Evolutionary conservation across 2,113 vertebrate species (phyloP), one percentile per base, ranked within the genome.

Genomic region (Cynopterus brachyotis): DNA sequence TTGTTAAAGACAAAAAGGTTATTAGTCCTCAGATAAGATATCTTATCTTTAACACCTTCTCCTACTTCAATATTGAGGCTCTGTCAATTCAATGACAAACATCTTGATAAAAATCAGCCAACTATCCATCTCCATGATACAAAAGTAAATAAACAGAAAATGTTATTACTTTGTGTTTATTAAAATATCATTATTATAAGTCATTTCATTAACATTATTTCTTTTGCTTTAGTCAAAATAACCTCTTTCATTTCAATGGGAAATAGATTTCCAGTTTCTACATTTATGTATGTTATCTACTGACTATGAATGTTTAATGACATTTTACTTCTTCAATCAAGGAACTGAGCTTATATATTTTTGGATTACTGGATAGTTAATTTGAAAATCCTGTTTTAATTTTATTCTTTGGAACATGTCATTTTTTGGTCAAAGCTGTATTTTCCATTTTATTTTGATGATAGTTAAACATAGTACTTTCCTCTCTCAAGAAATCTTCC

Each of bases 401-500:
- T 96, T 92, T 91, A 78, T 92, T 96, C 84, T 91, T 92, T 96
- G 92, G 81, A 93, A 96, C 69, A 91, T 73, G 89, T 94, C 95
- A 88, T 91, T 97, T 97, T 88, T 93, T 95, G 72, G 66, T 90
- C 91, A 96, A 96, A 96, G 76, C 57, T 96, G 3, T 96, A 85
- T 86, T 96, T 97, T 97, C 32, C 85, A 91, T 87, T 97, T 95
- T 92, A 90, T 89, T 93, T 96, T 88, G 87, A 89, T 96, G 94
- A 92, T 59, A 97, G 90, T 95, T 97, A 94, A 95, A 96, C 86
- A 89, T 57, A 95, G 81, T 94, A 78, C 67, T 97, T 96, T 93
- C 67, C 19, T 94, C 15, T 95, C 69, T 89, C 20, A 35, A 96
- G 72, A 95, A 91, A 95, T 81, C 79, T 94, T 87, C 80, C 85